Evolutionary conservation across 2,888 invertebrate genomes (phyloP).

Genomic region (Phrixothrix hirtus): DNA sequence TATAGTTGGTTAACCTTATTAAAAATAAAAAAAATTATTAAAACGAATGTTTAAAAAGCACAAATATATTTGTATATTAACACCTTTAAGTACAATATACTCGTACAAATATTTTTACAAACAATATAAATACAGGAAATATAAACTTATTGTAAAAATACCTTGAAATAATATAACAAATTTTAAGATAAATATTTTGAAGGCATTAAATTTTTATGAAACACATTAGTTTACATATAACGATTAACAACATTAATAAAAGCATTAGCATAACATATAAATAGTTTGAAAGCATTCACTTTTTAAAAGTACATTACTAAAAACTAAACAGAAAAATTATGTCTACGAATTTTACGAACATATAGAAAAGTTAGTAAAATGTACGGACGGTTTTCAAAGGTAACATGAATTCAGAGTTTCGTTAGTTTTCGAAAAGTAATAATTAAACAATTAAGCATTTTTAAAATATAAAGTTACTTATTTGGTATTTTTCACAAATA

Average conservation of each 20-base stretch:
- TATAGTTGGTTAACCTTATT: no score
- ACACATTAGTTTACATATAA: conserved; percentile 35
- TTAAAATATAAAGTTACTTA: neutral
- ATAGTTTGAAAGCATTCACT: conserved; percentile 11
- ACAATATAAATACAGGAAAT: conserved; percentile 26
- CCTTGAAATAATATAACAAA: conserved; percentile 21
- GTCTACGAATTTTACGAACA: no score
- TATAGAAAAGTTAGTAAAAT: neutral
- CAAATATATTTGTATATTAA: conserved; percentile 32
- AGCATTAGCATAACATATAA: conserved; percentile 34
- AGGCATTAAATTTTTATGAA: conserved; percentile 5
- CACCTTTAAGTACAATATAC: conserved; percentile 33
- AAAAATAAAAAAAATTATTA: neutral
- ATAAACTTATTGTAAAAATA: conserved; percentile 24
- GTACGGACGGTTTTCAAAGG: conserved; percentile 11
- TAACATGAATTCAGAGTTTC: no score
- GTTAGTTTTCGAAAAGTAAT: no score
- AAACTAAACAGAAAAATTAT: neutral
- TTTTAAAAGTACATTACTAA: neutral
- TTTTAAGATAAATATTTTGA: conserved; percentile 22
- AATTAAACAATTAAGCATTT: neutral
- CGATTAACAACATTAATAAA: conserved; percentile 35
- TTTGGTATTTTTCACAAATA: neutral
- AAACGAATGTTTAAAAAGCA: conserved; percentile 17
- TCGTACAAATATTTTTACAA: conserved; percentile 32